phyloP scores from a whole-genome alignment of 2,113 vertebrate genomes.

The Sinocyclocheilus anshuiensis region DNA sequence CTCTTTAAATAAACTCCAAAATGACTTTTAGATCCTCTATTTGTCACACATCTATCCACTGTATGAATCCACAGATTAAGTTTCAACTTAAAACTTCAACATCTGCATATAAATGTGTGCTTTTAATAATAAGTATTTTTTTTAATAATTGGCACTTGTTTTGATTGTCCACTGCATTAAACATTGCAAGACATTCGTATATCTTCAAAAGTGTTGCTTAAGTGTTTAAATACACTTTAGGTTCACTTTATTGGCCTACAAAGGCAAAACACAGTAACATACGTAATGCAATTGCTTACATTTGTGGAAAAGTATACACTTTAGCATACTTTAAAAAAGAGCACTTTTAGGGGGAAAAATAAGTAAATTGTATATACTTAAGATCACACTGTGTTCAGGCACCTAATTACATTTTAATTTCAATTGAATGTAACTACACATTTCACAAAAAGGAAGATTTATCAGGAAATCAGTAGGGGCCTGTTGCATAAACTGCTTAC shows the following conservation, averaged over 20 bases:
- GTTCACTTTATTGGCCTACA: not conserved
- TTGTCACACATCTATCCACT: not conserved
- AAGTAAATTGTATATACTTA: too few relatives aligned
- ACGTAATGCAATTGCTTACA: too few relatives aligned
- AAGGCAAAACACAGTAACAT: too few relatives aligned
- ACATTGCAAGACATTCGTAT: not conserved
- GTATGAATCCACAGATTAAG: not conserved
- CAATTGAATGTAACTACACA: too few relatives aligned
- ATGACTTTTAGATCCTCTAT: not conserved
- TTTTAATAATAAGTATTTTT: not conserved
- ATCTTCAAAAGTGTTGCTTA: not conserved
- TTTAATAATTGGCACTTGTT: not conserved
- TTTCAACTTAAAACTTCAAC: not conserved
- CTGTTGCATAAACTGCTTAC: not conserved
- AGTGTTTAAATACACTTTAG: not conserved
- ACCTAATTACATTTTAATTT: too few relatives aligned
- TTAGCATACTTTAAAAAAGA: too few relatives aligned
- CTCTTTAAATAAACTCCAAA: not conserved
- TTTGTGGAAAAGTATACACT: too few relatives aligned
- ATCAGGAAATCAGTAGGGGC: too few relatives aligned
- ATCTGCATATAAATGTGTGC: not conserved
- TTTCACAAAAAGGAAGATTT: too few relatives aligned
- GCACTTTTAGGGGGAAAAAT: too few relatives aligned
- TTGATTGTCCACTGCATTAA: not conserved
- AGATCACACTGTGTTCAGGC: too few relatives aligned